Percentiles rank a stretch among this genome's conserved stretches.
Evolutionary conservation across 2,888 invertebrate species (phyloP).

Genomic region (Bugula neritina): DNA sequence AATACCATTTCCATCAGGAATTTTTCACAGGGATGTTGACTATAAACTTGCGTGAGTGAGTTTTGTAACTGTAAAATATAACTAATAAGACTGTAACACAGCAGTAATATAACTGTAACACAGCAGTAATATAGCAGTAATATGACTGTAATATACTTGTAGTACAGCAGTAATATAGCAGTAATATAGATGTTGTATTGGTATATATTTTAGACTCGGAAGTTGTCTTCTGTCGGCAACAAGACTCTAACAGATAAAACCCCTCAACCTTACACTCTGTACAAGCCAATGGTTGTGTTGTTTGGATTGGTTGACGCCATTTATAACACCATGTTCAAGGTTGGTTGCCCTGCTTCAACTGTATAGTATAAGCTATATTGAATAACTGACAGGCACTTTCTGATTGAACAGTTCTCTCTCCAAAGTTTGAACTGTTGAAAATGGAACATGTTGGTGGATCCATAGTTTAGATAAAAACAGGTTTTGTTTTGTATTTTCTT

Average conservation of each 20-base stretch:
- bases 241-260: conserved; percentile 39
- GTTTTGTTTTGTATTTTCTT: no score
- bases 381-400: no score
- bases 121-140: not conserved
- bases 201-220: conserved; percentile 7
- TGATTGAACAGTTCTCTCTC: no score
- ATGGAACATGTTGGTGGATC: no score
- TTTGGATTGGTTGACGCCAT: conserved; percentile 78
- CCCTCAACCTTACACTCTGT: conserved; percentile 65
- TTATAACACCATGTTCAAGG: conserved; percentile 79
- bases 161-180: not conserved
- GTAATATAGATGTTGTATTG: conserved; percentile 19
- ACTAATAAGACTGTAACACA: no score
- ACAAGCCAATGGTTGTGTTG: conserved; percentile 79
- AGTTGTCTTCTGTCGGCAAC: conserved; percentile 34
- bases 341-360: conserved; percentile 48
- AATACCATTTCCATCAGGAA: no score
- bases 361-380: not conserved
- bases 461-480: no score
- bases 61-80: no score
- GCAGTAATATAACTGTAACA: conserved; percentile 31
- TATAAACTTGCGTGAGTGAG: no score
- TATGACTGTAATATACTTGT: not conserved
- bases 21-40: no score
- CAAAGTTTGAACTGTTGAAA: no score